These are phyloP conservation scores for Lepidochrysops patricia DNA, from an alignment of 2,888 invertebrate species.

Conservation along the genomic window DNA sequence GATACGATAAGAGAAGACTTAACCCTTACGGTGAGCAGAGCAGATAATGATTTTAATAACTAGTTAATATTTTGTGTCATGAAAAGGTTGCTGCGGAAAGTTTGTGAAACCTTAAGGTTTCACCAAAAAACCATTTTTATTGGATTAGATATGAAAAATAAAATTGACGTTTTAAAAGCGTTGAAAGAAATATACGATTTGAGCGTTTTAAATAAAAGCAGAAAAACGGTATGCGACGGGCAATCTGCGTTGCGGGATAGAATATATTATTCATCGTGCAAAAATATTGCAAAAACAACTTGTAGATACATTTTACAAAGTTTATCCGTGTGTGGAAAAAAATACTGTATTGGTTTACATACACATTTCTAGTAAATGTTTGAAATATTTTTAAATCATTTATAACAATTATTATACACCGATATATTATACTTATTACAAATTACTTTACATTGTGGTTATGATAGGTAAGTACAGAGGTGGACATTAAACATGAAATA, in stretches of 20 bases:
- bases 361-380: not conserved
- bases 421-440: not conserved
- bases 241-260: not conserved
- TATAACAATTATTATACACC: not conserved
- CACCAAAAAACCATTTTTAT: not conserved
- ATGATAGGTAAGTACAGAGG: no score
- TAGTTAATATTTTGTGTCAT: not conserved
- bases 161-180: not conserved
- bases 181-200: slow-evolving; percentile 4
- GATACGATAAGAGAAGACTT: not conserved
- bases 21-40: not conserved
- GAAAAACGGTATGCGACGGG: not conserved
- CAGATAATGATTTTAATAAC: not conserved
- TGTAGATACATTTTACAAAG: not conserved
- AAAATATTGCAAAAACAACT: not conserved
- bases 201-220: not conserved
- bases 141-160: not conserved
- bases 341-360: not conserved
- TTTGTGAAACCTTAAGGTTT: not conserved
- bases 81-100: not conserved
- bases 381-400: not conserved
- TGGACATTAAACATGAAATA: no score
- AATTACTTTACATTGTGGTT: no score
- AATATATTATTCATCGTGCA: not conserved
- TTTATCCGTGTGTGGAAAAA: not conserved